Percentiles rank a stretch among this genome's conserved stretches.
Conservation (phyloP, 2,113 vertebrate genomes). For the Tetrao urogallus region DNA sequence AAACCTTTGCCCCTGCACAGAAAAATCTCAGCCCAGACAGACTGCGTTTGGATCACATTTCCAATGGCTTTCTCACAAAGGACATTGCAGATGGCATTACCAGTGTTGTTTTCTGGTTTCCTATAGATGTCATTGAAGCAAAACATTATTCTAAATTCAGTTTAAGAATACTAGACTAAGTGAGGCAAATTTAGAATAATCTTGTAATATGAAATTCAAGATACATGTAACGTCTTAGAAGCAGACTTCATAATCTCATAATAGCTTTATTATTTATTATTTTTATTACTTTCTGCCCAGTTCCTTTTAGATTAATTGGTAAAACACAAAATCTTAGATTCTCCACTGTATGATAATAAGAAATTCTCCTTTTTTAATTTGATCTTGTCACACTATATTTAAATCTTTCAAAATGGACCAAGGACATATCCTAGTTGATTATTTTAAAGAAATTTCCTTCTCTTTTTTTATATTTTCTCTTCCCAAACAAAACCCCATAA, state of each 20-base stretch:
- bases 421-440: not conserved
- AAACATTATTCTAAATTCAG: not conserved
- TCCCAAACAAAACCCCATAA: not conserved
- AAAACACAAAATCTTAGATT: not conserved
- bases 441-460: not conserved
- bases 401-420: not conserved
- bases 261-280: not conserved
- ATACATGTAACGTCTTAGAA: not conserved
- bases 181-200: not conserved
- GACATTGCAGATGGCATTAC: not conserved
- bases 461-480: not conserved
- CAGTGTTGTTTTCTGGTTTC: not conserved
- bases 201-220: not conserved
- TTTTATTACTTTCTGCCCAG: not conserved
- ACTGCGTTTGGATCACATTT: not conserved
- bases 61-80: not conserved
- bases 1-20: not conserved
- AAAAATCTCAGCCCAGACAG: not conserved
- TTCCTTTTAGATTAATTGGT: not conserved
- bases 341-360: not conserved
- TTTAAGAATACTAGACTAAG: not conserved
- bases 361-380: not conserved
- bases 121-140: not conserved
- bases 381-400: not conserved
- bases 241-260: not conserved